Conservation (phyloP, 2,888 invertebrate genomes). For the Leptothorax acervorum region DNA sequence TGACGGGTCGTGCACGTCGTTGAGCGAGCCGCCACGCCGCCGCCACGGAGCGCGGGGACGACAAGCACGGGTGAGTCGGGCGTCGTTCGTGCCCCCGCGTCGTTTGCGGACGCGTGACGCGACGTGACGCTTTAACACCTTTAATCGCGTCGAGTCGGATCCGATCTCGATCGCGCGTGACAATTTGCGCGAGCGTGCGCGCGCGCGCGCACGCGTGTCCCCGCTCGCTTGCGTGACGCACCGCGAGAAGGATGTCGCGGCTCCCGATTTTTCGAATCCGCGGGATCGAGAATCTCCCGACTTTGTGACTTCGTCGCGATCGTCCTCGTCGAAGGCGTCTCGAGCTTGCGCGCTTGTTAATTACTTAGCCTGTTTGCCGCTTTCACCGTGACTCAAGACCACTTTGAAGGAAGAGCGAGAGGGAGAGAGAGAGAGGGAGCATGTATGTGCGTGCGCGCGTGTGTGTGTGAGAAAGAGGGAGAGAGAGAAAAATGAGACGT, state of each 20-base stretch:
- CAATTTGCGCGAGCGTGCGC: not conserved
- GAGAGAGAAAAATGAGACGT: not conserved
- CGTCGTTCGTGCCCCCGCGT: not conserved
- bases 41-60: conserved; percentile 5
- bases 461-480: not conserved
- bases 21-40: conserved; percentile 53
- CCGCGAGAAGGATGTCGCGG: not conserved
- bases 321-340: conserved; percentile 3
- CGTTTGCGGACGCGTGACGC: not conserved
- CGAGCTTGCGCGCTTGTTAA: conserved; percentile 58
- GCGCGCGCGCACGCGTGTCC: not conserved
- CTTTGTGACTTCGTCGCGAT: conserved; percentile 15
- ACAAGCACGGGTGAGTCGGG: conserved; percentile 72
- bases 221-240: not conserved
- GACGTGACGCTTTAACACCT: not conserved
- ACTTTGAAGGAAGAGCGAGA: conserved; percentile 64
- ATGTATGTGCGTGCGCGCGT: not conserved
- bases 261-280: not conserved
- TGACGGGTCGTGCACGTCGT: conserved; percentile 70
- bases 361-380: conserved; percentile 71
- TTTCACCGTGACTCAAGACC: conserved; percentile 84
- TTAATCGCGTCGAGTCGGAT: conserved; percentile 31
- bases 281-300: conserved; percentile 13
- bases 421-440: conserved; percentile 3
- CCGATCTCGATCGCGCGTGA: conserved; percentile 44